These are phyloP conservation scores for Ibycter americanus DNA, from an alignment of 2,797 vertebrate species.

Conservation along the genomic window DNA sequence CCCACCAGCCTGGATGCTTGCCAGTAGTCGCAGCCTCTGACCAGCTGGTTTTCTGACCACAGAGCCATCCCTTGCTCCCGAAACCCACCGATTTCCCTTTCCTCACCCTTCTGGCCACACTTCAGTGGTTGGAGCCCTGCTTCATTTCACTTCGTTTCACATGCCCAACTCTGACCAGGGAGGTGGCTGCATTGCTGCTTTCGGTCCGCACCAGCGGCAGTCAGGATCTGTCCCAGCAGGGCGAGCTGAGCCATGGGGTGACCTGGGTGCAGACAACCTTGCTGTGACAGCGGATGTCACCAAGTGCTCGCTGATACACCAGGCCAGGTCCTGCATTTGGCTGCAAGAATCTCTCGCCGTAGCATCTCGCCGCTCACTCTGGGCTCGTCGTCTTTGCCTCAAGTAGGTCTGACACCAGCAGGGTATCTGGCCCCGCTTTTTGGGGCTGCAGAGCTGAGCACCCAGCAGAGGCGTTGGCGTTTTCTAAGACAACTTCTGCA, in stretches of 20 bases:
- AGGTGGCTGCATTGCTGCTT: background rate
- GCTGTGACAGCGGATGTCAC: background rate
- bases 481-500: background rate
- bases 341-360: background rate
- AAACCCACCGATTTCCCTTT: rapidly evolving
- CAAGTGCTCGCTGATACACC: background rate
- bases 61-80: background rate
- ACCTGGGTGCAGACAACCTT: background rate
- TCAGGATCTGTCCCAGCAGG: background rate
- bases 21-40: background rate
- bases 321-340: no score
- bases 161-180: background rate
- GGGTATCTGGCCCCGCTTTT: no score
- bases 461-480: background rate
- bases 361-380: background rate
- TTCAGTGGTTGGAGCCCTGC: background rate
- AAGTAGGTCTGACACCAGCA: background rate
- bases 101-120: background rate
- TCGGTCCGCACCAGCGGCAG: rapidly evolving
- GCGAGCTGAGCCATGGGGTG: background rate
- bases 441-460: background rate
- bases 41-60: background rate
- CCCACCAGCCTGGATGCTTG: background rate
- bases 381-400: background rate
- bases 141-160: background rate